A percentile compares a stretch with the other conserved stretches of the same genome.
Conservation (phyloP, 2,113 vertebrate species). For the Cephalophus harveyi region DNA sequence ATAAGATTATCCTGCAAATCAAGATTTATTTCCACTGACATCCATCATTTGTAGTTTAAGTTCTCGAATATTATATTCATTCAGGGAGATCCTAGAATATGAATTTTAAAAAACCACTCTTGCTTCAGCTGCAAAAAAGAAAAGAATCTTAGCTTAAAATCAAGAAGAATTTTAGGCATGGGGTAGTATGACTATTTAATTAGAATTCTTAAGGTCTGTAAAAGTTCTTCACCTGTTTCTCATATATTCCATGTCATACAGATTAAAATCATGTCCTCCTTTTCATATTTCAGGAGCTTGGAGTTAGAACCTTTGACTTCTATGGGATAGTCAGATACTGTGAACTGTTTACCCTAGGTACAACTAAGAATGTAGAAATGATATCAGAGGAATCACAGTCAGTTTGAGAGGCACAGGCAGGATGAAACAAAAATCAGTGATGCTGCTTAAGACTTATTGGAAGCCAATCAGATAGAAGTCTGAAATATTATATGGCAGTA, state of each 20-base stretch:
- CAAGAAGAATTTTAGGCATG: background rate
- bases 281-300: background rate
- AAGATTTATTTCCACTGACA: background rate
- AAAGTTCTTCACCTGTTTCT: background rate
- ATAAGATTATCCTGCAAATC: background rate
- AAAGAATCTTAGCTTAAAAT: background rate
- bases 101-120: background rate
- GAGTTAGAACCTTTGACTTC: slow-evolving; percentile 30
- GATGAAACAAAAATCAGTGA: slow-evolving; percentile 30
- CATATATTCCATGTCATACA: background rate
- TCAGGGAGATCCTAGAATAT: background rate
- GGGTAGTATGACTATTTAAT: background rate
- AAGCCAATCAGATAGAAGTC: slow-evolving; percentile 64
- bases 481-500: slow-evolving; percentile 56
- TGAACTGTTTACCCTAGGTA: slow-evolving; percentile 7
- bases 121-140: slow-evolving; percentile 4
- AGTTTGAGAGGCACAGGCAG: slow-evolving; percentile 30
- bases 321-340: slow-evolving; percentile 22
- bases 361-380: slow-evolving; percentile 26
- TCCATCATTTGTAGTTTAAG: background rate
- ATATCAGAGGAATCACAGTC: slow-evolving; percentile 26
- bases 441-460: background rate
- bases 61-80: background rate
- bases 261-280: background rate
- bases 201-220: background rate